Base-by-base conservation (phyloP, 2,113 vertebrate genomes). In the Redunca redunca region DNA sequence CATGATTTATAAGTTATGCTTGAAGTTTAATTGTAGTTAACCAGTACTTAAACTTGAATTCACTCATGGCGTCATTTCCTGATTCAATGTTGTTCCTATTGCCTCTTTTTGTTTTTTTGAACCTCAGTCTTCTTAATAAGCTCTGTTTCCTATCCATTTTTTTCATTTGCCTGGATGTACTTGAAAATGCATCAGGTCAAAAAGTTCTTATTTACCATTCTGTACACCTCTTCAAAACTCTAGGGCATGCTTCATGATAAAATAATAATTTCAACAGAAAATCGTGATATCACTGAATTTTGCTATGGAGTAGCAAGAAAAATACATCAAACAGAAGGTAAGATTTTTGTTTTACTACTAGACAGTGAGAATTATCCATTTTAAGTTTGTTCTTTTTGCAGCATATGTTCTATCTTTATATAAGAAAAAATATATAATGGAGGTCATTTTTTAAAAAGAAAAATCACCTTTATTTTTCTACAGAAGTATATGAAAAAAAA, bases 301-400 rank as follows among this genome's bases (percentile, higher is more conserved):
- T 98, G 90, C 93, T 83, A 95, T 87, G 80, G 74, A 95, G 21
- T 19, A 46, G 94, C 92, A 97, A 98, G 80, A 85, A 93, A 94
- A 90, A 97, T 3, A 95, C 96, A 94, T 95, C 85, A 88, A 48
- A 95, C 6, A 97, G 92, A 98, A 98, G 90, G 86, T 98, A 97
- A 98, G 92, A 80, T 40, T 84, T 97, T 74, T 97, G 74, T 96
- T 80, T 78, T 67, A 64, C 33, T 96, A 80, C 85, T 52, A 97
- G 78, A 67, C 19, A 17, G 40, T 67, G 94, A 95, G 36, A 16
- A 96, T 80, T 95, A 52, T 57, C 19, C 90, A 84, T 90, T 96
- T 87, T 83, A 93, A 86, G 57, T 17, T 43, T 71, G 7, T 23
- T 88, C 46, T 92, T 97, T 74, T 98, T 82, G 57, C 46, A 95